Percentiles rank a stretch among this genome's conserved stretches.
These are phyloP conservation scores for Paraescarpia echinospica DNA, from an alignment of 1,140 invertebrate species.

Conservation along the genomic window DNA sequence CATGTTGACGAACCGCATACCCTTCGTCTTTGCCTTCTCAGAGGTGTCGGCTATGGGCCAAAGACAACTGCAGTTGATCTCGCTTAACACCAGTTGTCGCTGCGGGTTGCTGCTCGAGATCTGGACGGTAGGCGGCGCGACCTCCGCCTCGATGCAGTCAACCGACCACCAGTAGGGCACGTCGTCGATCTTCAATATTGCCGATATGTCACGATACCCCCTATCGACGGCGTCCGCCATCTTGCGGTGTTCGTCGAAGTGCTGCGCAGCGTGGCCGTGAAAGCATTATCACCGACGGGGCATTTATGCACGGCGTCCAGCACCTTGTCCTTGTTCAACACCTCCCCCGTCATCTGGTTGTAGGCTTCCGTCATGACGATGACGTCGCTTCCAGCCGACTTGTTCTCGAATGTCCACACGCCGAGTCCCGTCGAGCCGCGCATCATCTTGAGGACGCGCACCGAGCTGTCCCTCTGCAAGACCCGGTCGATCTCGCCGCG, in stretches of 20 bases:
- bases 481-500: slow-evolving; percentile 26
- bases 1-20: slow-evolving; percentile 29
- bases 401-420: slow-evolving; percentile 32
- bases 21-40: slow-evolving; percentile 28
- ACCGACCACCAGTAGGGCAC: slow-evolving; percentile 32
- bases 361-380: slow-evolving; percentile 30
- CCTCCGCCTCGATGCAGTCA: slow-evolving; percentile 29
- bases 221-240: slow-evolving; percentile 24
- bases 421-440: slow-evolving; percentile 30
- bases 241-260: slow-evolving; percentile 22
- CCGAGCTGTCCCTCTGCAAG: slow-evolving; percentile 23
- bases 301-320: slow-evolving; percentile 30
- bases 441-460: slow-evolving; percentile 31
- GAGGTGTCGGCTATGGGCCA: slow-evolving; percentile 30
- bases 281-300: slow-evolving; percentile 28
- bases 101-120: slow-evolving; percentile 24
- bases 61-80: slow-evolving; percentile 31
- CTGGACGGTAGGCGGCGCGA: not conserved
- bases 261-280: slow-evolving; percentile 28
- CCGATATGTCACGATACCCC: slow-evolving; percentile 23
- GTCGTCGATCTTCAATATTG: slow-evolving; percentile 28
- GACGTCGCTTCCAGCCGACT: slow-evolving; percentile 13
- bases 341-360: slow-evolving; percentile 26
- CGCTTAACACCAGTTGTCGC: slow-evolving; percentile 26
- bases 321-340: slow-evolving; percentile 29